phyloP scores from a whole-genome alignment of 2,888 invertebrate species.

The Lasioglossum morio region DNA sequence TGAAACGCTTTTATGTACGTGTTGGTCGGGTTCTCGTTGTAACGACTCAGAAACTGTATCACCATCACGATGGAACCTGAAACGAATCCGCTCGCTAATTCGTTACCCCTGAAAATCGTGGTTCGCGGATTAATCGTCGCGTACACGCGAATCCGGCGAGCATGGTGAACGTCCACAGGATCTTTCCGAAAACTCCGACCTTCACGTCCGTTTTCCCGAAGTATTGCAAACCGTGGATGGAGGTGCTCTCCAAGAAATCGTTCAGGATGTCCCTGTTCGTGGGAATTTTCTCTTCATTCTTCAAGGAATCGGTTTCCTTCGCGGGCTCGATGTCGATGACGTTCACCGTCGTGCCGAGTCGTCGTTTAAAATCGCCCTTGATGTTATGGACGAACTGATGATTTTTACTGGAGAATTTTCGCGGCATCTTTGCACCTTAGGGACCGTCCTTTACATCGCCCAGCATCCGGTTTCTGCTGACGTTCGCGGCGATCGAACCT shows the following conservation, averaged over 20 bases:
- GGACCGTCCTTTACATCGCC: too few relatives aligned
- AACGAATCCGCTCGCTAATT: slow-evolving; percentile 9
- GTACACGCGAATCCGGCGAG: slow-evolving; percentile 56
- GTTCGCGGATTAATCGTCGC: background rate
- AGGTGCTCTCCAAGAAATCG: slow-evolving; percentile 57
- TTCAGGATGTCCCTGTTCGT: slow-evolving; percentile 30
- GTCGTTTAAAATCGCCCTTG: background rate
- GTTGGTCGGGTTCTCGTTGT: slow-evolving; percentile 80
- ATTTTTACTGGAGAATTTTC: background rate
- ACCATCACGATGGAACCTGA: slow-evolving; percentile 81
- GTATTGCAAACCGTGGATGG: slow-evolving; percentile 69
- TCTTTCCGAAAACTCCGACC: slow-evolving; percentile 45
- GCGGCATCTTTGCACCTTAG: background rate
- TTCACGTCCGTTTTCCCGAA: slow-evolving; percentile 45
- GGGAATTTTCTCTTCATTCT: background rate
- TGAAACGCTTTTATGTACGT: slow-evolving; percentile 78
- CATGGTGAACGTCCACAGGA: slow-evolving; percentile 60
- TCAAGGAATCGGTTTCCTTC: background rate
- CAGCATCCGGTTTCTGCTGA: background rate
- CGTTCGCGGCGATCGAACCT: background rate
- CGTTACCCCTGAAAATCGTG: background rate
- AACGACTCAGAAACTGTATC: slow-evolving; percentile 80
- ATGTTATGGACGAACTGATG: background rate
- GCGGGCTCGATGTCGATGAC: background rate
- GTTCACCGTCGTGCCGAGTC: background rate